These are phyloP conservation scores for rat (Rattus norvegicus) DNA, from an alignment of 2,113 vertebrate species.

Conservation along the genomic window GRCr8 NC_086020.1:181145501-181146000, in stretches of 20 bases:
- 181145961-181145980: neutral
- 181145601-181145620: neutral
- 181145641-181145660: neutral
- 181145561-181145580: neutral
- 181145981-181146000: neutral
- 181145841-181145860: neutral
- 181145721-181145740: neutral
- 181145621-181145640: neutral
- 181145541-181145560: neutral
- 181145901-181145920: accelerated
- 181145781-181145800: neutral
- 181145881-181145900: accelerated
- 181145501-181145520: neutral
- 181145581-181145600: neutral
- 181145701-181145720: neutral
- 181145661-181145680: neutral
- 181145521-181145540: neutral
- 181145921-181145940: neutral
- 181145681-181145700: neutral
- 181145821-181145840: neutral
- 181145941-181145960: neutral
- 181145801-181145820: neutral
- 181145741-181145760: neutral
- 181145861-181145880: accelerated
- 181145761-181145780: neutral